Percentiles rank a stretch among this genome's conserved stretches.
Evolutionary conservation across 53 echinoderm and acorn worm species (phyloP).

Genomic region (Stichopus horrens): DNA sequence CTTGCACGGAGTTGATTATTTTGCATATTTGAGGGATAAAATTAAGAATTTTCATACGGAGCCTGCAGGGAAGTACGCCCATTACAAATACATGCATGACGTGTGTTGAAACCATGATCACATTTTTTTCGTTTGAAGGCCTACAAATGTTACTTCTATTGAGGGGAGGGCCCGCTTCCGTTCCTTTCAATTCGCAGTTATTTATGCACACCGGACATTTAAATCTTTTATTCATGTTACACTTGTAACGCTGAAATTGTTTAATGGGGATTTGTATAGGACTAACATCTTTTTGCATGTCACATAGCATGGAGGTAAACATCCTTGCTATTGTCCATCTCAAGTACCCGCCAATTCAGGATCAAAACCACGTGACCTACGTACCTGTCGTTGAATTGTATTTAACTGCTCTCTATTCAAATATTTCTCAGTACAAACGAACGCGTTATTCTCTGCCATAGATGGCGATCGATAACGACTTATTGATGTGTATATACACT

Average conservation of each 20-base stretch:
- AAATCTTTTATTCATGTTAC: conserved; percentile 33
- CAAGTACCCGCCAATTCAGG: conserved; percentile 37
- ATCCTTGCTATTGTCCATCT: conserved; percentile 18
- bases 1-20: no score
- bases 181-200: background rate
- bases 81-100: no score
- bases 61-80: no score
- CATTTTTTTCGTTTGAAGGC: no score
- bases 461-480: background rate
- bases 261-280: background rate
- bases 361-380: conserved; percentile 1
- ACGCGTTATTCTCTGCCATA: background rate
- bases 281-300: background rate
- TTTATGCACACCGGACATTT: conserved; percentile 39
- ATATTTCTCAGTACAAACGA: background rate
- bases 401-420: background rate
- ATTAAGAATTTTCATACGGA: no score
- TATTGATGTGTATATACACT: background rate
- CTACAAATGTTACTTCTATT: no score
- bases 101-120: no score
- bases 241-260: conserved; percentile 24
- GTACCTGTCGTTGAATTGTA: conserved; percentile 16
- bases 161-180: background rate
- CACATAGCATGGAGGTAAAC: conserved; percentile 12
- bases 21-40: no score